Base-by-base conservation (phyloP, 2,888 invertebrate genomes). In the Dinocampus coccinellae region DNA sequence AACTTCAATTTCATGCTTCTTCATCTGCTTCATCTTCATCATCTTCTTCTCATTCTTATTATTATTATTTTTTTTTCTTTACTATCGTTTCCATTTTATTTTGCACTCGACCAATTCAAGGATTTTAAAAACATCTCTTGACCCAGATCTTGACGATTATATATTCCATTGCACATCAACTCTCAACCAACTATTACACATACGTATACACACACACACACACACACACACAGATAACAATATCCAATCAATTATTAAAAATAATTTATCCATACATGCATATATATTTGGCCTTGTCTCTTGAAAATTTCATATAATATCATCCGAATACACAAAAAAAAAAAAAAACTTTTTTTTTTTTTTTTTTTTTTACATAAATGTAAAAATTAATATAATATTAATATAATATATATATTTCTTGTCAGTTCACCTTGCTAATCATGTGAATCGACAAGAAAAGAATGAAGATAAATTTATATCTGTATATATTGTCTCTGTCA, bases 41-140 rank as follows among this genome's bases (percentile, higher is more conserved):
- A 73, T 72, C 65, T 69, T 73, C 57, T 60, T 57, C 52, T 60
- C 67, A 24, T 34, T 73, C 60, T n/a, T 39, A 52, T 24, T 58
- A 47, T 70, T 74, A 70, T 62, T 61, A 20, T 65, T 11, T 65
- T 47, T 69, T 70, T 69, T 42, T 53, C 55, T 62, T 16, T 60
- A 13, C 61, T 64, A 33, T 57, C 7, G 7, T 60, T 22, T 55
- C 42, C 66, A 6, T 47, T 68, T 72, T 68, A 72, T 64, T 64
- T 73, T 67, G 52, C 63, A 55, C 70, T 39, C 58, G 53, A 34
- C 65, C 75, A 76, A 79, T 80, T 83, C 85, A 87, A 86, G 86
- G 86, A 85, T 84, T 80, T 78, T 80, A 83, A n/a, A n/a, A 83
- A 83, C 82, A 83, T 82, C 83, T 79, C 84, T 84, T 84, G 85